These are phyloP conservation scores for Micoletzkya japonica DNA, from an alignment of 2,888 invertebrate genomes.

Conservation along the genomic window DNA sequence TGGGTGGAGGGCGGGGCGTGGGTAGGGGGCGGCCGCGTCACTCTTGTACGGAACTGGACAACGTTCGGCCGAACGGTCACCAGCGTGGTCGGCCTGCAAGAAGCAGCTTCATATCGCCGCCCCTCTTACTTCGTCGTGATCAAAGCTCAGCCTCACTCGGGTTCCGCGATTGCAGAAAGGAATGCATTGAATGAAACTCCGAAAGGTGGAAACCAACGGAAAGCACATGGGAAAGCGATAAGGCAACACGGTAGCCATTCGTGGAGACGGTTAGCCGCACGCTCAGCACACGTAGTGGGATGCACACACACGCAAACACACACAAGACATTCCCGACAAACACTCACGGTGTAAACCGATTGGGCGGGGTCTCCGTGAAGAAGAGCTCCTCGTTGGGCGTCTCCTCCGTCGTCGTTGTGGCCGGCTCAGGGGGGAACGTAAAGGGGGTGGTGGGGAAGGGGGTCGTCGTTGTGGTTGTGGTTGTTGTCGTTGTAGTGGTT, in stretches of 20 bases:
- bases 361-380: no score
- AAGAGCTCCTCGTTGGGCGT: conserved; percentile 21
- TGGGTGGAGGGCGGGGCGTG: conserved; percentile 18
- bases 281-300: no score
- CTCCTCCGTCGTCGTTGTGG: conserved; percentile 2
- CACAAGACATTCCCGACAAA: no score
- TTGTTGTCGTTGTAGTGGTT: neutral
- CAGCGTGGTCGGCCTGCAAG: conserved; percentile 18
- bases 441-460: neutral
- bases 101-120: neutral
- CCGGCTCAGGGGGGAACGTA: neutral
- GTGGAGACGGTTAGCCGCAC: no score
- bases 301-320: no score
- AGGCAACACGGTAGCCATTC: no score
- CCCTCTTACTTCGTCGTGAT: neutral
- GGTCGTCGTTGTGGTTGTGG: conserved; percentile 9
- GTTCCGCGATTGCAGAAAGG: no score
- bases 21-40: conserved; percentile 18
- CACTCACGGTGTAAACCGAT: no score
- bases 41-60: conserved; percentile 29
- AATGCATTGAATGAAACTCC: neutral
- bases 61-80: conserved; percentile 28
- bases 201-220: no score
- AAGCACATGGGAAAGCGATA: no score
- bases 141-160: no score